phyloP scores from a whole-genome alignment of 2,888 invertebrate genomes.

The Cenopis cana region DNA sequence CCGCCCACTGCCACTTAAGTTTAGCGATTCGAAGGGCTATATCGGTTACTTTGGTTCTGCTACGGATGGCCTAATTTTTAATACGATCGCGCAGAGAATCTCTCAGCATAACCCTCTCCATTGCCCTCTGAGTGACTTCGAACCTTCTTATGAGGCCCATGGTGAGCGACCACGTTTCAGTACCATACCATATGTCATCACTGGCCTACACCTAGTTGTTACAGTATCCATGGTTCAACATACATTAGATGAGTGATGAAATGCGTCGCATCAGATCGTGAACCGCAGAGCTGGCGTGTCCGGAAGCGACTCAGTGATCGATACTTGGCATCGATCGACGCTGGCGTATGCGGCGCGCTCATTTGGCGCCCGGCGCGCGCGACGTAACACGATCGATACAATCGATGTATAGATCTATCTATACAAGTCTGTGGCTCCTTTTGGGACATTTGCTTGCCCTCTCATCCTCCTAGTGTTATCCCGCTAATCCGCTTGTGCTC shows the following conservation, averaged over 20 bases:
- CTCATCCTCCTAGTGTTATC: not conserved
- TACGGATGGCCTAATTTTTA: no score
- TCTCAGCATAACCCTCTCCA: no score
- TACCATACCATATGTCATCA: no score
- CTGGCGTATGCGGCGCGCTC: conserved; percentile 35
- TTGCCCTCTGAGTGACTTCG: no score
- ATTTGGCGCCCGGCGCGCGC: conserved; percentile 15
- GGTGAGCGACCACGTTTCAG: no score
- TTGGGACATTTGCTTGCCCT: not conserved
- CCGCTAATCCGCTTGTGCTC: no score
- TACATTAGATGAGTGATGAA: not conserved
- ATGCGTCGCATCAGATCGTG: not conserved
- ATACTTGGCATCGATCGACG: conserved; percentile 44
- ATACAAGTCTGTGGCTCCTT: not conserved
- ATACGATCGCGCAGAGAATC: no score
- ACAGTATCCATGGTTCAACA: not conserved
- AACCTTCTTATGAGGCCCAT: no score
- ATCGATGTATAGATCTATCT: not conserved
- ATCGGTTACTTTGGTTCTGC: no score
- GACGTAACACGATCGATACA: conserved; percentile 14
- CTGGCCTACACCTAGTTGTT: no score
- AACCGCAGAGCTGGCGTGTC: conserved; percentile 18
- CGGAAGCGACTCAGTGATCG: conserved; percentile 42
- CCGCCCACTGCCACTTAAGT: no score
- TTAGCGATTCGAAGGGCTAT: no score